Percentiles rank a stretch among this genome's conserved stretches.
These are phyloP conservation scores for Thereva nobilitata DNA, from an alignment of 2,888 invertebrate genomes.

Conservation along the genomic window DNA sequence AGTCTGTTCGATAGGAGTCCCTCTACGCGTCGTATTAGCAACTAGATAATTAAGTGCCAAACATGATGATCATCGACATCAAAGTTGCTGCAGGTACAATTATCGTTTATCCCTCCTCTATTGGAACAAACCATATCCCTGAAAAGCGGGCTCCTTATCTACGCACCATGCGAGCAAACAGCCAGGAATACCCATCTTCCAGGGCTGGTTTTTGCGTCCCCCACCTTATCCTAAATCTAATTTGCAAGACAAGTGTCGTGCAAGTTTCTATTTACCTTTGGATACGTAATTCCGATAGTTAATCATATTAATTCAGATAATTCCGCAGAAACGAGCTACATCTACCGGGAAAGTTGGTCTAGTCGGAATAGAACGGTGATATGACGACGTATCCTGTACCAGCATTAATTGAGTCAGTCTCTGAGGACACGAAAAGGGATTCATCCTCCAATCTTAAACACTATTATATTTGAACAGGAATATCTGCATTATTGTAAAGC, in stretches of 20 bases:
- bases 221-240: slow-evolving; percentile 35
- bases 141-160: slow-evolving; percentile 8
- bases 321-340: slow-evolving; percentile 6
- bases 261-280: slow-evolving; percentile 32
- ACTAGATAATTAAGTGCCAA: no score
- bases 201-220: not conserved
- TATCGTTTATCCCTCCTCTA: no score
- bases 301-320: slow-evolving; percentile 40
- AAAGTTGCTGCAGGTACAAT: no score
- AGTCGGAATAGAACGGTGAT: not conserved
- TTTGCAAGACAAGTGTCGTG: slow-evolving; percentile 36
- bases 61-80: no score
- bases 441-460: not conserved
- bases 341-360: slow-evolving; percentile 9
- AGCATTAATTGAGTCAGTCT: slow-evolving; percentile 13
- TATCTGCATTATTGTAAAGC: slow-evolving; percentile 15
- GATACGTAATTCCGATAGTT: slow-evolving; percentile 36
- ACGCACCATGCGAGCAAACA: slow-evolving; percentile 5
- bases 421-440: slow-evolving; percentile 6
- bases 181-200: slow-evolving; percentile 7
- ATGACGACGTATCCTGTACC: not conserved
- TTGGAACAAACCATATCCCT: not conserved
- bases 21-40: no score
- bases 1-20: no score
- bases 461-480: slow-evolving; percentile 28